Base-by-base conservation (phyloP, 2,797 vertebrate species). In the Cyclura pinguis region DNA sequence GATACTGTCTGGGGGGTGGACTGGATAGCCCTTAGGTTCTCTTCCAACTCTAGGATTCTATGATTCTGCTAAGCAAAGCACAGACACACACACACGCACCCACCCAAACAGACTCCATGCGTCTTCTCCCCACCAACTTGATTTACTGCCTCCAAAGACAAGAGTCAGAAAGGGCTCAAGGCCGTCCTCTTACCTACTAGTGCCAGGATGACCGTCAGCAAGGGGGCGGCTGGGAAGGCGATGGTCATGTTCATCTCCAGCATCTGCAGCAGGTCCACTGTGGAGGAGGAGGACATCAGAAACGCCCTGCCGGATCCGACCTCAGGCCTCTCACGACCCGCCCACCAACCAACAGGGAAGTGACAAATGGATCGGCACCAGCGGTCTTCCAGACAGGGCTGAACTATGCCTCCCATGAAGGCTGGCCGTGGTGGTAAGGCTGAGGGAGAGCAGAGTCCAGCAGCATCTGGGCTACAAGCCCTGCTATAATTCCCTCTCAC, bases 191-290 rank as follows among this genome's bases (percentile, higher is more conserved):
- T 97, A 99, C 99, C 99, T 0, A 99, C 99, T 0, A 99, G 98
- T 50, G 99, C 99, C 95, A 99, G 97, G 93, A 99, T 99, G 96
- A 99, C 99, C 0, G 99, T 99, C 94, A 99, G 98, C 92, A 99
- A 96, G 50, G 99, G 99, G 83, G 99, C 99, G 6, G 99, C 99
- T 0, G 99, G 99, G 96, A 99, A 99, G 0, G 99, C 99, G 74
- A 99, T 99, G 80, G 98, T 99, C 99, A 99, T 99, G 97, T 99
- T 99, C 99, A 99, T 99, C 96, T 99, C 99, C 96, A 99, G 96
- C 99, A 99, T 99, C 97, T 99, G 99, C n/a, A 99, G 97, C 86
- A 99, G 98, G 95, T 99, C 99, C 94, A 99, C 99, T 99, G 97
- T 69, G 91, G 95, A 86, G 91, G 27, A 73, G 8, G 13, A 29